Conservation (phyloP, 2,797 vertebrate genomes). For the Liparis tanakae region DNA sequence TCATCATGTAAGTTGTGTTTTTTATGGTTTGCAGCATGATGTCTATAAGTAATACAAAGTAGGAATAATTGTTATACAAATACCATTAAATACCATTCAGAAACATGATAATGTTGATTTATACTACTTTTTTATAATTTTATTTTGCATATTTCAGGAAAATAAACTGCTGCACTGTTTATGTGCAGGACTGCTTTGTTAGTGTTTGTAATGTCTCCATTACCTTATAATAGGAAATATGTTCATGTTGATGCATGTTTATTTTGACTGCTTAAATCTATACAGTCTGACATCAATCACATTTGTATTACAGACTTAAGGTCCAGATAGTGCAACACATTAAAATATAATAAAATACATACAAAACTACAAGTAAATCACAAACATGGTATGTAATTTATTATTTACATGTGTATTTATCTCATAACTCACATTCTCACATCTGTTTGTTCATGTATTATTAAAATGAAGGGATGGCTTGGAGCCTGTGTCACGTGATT, state of each 20-base stretch:
- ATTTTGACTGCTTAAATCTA: neutral
- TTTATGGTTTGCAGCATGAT: neutral
- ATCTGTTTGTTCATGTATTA: slow-evolving; percentile 1
- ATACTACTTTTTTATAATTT: neutral
- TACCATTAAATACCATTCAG: neutral
- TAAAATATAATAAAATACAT: no score
- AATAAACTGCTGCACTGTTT: neutral
- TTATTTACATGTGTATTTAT: slow-evolving; percentile 25
- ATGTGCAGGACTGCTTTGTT: neutral
- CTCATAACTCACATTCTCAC: slow-evolving; percentile 9
- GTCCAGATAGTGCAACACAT: no score
- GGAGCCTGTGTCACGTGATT: slow-evolving; percentile 14
- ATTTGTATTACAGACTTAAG: no score
- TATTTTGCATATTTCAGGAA: neutral
- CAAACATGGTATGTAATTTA: neutral
- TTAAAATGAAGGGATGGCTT: slow-evolving; percentile 19
- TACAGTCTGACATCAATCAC: neutral
- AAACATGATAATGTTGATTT: neutral
- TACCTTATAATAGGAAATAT: slow-evolving; percentile 1
- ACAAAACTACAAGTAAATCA: no score
- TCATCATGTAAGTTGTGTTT: neutral
- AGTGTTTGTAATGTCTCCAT: neutral
- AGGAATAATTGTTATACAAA: neutral
- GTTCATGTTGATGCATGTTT: neutral
- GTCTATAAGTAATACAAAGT: neutral